Evolutionary conservation across 2,797 vertebrate genomes (phyloP), one percentile per base, ranked within the genome.

Genomic region (Staurois parvus): DNA sequence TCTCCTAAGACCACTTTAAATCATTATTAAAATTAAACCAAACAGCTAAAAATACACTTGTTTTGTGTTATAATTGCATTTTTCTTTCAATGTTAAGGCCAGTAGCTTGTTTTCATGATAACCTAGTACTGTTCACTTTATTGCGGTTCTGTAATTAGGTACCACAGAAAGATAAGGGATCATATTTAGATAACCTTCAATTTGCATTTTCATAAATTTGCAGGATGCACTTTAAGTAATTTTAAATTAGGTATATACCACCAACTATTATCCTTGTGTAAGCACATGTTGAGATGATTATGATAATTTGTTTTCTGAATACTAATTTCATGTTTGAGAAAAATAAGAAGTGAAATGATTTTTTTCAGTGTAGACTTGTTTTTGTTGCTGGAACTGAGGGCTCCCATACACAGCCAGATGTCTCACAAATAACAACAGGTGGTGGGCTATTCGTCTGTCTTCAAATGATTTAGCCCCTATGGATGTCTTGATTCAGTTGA

Each of bases 181-280:
- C 21, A 66, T 45, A 67, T 83, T 70, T 7, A 66, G 80, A 73
- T 83, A 84, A 68, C 74, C 45, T 84, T 84, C 64, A 37, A 70
- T 69, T 83, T 76, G 15, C 37, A 75, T 83, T 76, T 59, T 28
- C 82, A 84, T 77, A 76, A 32, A 77, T 56, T 70, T 77, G 45
- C 45, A 34, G 24, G 73, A 77, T 70, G 13, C 70, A 84, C 74
- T 69, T 69, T 69, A 77, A 37, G 69, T 15, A 21, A 13, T 40
- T 64, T 66, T 42, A 30, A 37, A 62, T 73, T 29, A 73, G 48
- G 56, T 76, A 52, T 68, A 68, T 42, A 76, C 21, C 59, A 32
- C 28, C 28, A 30, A 30, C 62, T 76, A 29, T 37, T 73, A 64
- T 64, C 64, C 77, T 68, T 79, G 64, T 52, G n/a, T 37, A 62